Conservation (phyloP, 1,140 invertebrate species). For the Drosophila punjabiensis region DNA sequence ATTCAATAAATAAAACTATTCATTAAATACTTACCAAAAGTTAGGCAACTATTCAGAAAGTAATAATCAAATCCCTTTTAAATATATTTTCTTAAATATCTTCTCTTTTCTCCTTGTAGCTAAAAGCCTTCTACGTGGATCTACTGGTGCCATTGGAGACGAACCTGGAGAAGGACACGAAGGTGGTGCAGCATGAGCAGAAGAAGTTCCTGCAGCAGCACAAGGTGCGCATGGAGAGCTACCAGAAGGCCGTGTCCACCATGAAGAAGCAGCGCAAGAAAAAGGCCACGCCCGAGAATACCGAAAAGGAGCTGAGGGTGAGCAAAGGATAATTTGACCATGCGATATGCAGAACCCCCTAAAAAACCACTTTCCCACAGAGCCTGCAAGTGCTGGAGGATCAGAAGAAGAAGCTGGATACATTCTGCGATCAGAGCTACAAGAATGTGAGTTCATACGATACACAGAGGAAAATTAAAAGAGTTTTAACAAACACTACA, state of each 20-base stretch:
- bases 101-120: slow-evolving; percentile 86
- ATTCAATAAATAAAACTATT: too few relatives aligned
- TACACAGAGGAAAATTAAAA: slow-evolving; percentile 8
- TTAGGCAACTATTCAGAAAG: too few relatives aligned
- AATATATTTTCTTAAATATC: neutral
- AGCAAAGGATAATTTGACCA: slow-evolving; percentile 17
- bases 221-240: slow-evolving; percentile 94
- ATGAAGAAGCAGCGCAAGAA: slow-evolving; percentile 96
- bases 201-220: slow-evolving; percentile 96
- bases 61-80: neutral
- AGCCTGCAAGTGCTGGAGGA: slow-evolving; percentile 96
- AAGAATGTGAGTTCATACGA: slow-evolving; percentile 91
- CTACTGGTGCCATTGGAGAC: slow-evolving; percentile 95
- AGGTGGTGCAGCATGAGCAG: slow-evolving; percentile 96
- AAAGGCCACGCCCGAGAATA: slow-evolving; percentile 91
- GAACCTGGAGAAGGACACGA: slow-evolving; percentile 96
- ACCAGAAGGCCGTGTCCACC: slow-evolving; percentile 94
- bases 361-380: slow-evolving; percentile 85
- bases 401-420: slow-evolving; percentile 95
- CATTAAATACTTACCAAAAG: neutral
- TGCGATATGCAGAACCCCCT: neutral
- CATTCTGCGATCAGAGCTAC: slow-evolving; percentile 95
- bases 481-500: neutral
- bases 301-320: slow-evolving; percentile 95
- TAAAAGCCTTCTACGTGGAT: slow-evolving; percentile 97